Percentiles rank a stretch among this genome's conserved stretches.
These are phyloP conservation scores for Lasaia peninsularis DNA, from an alignment of 1,140 invertebrate genomes.

Conservation along the genomic window DNA sequence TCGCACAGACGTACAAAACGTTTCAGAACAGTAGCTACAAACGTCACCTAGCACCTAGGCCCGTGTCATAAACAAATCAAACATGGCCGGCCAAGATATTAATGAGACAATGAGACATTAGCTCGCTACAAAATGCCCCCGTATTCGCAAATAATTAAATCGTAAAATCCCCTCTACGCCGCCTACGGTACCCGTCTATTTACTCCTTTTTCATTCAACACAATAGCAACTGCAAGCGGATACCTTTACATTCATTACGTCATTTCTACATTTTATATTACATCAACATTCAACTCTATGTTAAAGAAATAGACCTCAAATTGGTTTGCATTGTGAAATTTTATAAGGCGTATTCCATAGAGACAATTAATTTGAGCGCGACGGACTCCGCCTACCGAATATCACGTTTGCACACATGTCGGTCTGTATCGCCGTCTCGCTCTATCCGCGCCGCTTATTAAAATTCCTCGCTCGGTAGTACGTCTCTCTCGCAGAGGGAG, in stretches of 20 bases:
- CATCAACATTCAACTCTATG: slow-evolving; percentile 30
- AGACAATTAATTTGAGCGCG: slow-evolving; percentile 73
- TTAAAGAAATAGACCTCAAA: slow-evolving; percentile 18
- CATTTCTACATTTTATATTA: slow-evolving; percentile 28
- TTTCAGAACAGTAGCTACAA: slow-evolving; percentile 23
- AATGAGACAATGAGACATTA: slow-evolving; percentile 77
- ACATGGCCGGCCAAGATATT: slow-evolving; percentile 73
- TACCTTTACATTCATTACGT: slow-evolving; percentile 38
- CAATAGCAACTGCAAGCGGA: slow-evolving; percentile 71
- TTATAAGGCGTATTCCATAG: slow-evolving; percentile 63
- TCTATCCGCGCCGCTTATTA: slow-evolving; percentile 71
- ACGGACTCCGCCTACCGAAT: slow-evolving; percentile 66
- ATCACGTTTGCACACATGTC: slow-evolving; percentile 69
- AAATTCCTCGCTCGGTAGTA: slow-evolving; percentile 69
- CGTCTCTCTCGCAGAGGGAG: slow-evolving; percentile 59
- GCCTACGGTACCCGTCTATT: slow-evolving; percentile 68
- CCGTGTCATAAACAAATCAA: slow-evolving; percentile 75
- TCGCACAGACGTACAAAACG: slow-evolving; percentile 36
- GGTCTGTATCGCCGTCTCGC: slow-evolving; percentile 58
- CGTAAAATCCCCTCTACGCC: slow-evolving; percentile 75
- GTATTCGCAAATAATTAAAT: slow-evolving; percentile 77
- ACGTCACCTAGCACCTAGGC: slow-evolving; percentile 49
- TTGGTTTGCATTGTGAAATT: slow-evolving; percentile 14
- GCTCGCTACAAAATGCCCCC: slow-evolving; percentile 75
- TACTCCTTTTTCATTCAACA: slow-evolving; percentile 77